Evolutionary conservation across 2,113 vertebrate genomes (phyloP), one percentile per base, ranked within the genome.

Genomic region (Lophochroa leadbeateri): DNA sequence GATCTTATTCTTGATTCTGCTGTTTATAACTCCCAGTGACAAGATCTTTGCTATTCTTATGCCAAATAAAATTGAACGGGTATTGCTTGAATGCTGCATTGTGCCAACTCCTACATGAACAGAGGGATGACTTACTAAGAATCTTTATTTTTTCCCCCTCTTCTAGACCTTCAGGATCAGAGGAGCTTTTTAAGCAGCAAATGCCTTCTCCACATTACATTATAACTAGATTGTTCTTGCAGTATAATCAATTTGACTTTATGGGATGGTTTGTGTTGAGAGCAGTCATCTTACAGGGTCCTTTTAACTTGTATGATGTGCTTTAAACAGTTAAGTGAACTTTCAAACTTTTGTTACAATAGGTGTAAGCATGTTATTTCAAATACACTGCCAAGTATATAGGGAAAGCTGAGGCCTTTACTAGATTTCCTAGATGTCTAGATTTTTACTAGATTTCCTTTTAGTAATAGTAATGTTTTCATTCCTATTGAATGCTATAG

Each of bases 1-100:
- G 70, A 96, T 94, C 81, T 94, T 37, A 24, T 92, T 94, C 86
- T 93, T 92, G 68, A 90, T 94, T 95, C 92, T 92, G 64, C 44
- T 91, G 80, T 80, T 95, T 70, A 33, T 74, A 77, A 64, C 25
- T 83, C 50, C 33, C 33, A 29, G 37, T 83, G 94, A 65, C 72
- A 84, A 67, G 88, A 67, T 50, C 63, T 86, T 78, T 83, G 50
- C 71, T 91, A 28, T 94, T 50, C 33, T 83, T 78, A 70, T 25
- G 71, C 88, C 86, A 90, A 61, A 44, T 67, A 95, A 93, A 92
- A 90, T 74, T 64, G 47, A 64, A 41, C 6, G 17, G 17, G 31
- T 75, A 8, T 86, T 74, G 33, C 64, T 90, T 88, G 69, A 90
- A 86, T 67, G 29, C 61, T 79, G 65, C 55, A 31, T 78, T 79